Base-by-base conservation (phyloP, 2,113 vertebrate species). In the Cynoglossus semilaevis region DNA sequence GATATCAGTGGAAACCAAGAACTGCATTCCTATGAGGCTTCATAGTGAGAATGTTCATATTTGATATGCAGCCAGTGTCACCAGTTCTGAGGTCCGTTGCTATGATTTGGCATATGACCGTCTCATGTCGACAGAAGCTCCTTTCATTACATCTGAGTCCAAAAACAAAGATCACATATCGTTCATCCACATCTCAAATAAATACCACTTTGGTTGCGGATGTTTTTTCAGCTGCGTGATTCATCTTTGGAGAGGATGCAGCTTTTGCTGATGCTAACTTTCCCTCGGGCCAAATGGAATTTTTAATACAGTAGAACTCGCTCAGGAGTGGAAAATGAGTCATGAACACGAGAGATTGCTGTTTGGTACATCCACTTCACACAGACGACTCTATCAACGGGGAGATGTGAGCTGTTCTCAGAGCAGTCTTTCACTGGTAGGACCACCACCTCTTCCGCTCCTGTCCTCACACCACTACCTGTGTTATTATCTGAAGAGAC, bases 401-500 rank as follows among this genome's bases (percentile, higher is more conserved):
- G 67, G 46, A 80, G 54, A 72, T 52, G 43, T 57, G 72, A 78
- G 68, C 38, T 52, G 56, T 63, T 12, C 42, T 56, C 36, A 65
- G 65, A 67, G 55, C 17, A 38, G 56, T 48, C 57, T 73, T 65
- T 77, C 52, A 68, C n/a, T 19, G 2, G 29, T 50, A 49, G 15
- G 4, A 10, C 42, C 38, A 41, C 38, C 38, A 41, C 38, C 38
- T 4, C 38, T 14, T 12, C 38, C 38, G 11, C 38, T 53, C 1
- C 50, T 37, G 15, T 13, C 44, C 34, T 51, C 54, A 9, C 51
- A 45, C 59, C 52, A n/a, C 70, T 73, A 80, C 72, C 81, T 74
- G 76, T 80, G 79, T 84, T 55, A 82, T 87, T 87, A 77, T 77
- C 67, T 77, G 59, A 15, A n/a, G 60, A 61, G 70, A 42, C 58